Evolutionary conservation across 2,888 invertebrate species (phyloP), one percentile per base, ranked within the genome.

Genomic region (Magallana nippona): DNA sequence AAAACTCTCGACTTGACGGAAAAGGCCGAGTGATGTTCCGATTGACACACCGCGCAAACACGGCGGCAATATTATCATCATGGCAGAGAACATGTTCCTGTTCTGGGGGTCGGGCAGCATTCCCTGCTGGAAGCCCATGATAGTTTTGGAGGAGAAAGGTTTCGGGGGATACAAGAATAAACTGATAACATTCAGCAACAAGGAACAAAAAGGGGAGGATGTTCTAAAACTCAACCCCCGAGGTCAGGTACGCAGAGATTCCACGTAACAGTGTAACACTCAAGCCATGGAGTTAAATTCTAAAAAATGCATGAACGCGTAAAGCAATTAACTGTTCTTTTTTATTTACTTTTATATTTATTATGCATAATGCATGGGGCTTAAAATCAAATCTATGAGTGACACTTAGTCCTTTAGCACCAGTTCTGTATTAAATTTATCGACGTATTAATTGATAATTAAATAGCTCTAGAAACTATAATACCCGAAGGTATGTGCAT

Each of bases 61-160:
- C 8, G 44, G 44, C 8, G 44, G 44, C 44, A 44, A 44, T 44
- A 44, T 44, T 8, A 44, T 44, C 19, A 71, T 60, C 19, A 55
- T 78, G 56, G n/a, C 55, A 2, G 78, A 78, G 27, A 71, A 71
- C 1, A 71, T 71, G 71, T 78, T 78, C 17, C 56, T 93, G 63
- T 91, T 86, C 82, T 93, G 93, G 93, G 91, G 90, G 10, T 92
- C 92, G 19, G 93, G 92, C 1, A 91, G 91, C 19, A 82, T 87
- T n/a, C 92, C 93, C 8, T 92, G 91, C 84, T 91, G 89, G 90
- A 88, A 87, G 57, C 86, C 87, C 2, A 90, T 91, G 91, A 63
- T 92, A 10, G 89, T 86, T 15, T 83, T 92, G 77, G 91, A 88
- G n/a, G 92, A 93, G 82, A 93, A 92, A 83, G 90, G 89, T 3